Evolutionary conservation across 1,140 invertebrate genomes (phyloP).

Genomic region (Eulimnadia texana): DNA sequence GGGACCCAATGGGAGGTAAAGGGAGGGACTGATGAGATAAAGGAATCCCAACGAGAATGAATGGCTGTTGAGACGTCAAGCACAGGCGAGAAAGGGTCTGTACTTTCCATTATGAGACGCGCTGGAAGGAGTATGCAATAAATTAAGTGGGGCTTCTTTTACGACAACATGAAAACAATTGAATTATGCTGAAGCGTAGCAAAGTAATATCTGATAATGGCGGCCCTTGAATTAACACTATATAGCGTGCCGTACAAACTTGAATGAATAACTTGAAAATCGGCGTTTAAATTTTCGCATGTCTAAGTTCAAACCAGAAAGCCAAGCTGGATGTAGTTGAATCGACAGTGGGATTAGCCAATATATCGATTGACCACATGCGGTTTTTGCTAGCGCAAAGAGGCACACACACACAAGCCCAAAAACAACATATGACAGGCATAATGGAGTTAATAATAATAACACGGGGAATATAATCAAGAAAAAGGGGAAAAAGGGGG

Average conservation of each 20-base stretch:
- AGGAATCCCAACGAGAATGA: not conserved
- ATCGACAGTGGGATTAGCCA: no score
- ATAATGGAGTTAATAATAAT: not conserved
- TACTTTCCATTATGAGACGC: not conserved
- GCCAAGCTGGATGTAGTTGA: no score
- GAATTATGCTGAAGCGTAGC: not conserved
- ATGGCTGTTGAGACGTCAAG: not conserved
- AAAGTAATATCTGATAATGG: not conserved
- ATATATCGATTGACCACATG: no score
- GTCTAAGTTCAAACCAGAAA: no score
- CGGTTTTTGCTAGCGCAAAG: no score
- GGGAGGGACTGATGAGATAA: not conserved
- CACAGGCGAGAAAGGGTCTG: not conserved
- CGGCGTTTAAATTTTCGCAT: no score
- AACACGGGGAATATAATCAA: not conserved
- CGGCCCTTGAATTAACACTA: no score
- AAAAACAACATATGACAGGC: no score
- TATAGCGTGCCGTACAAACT: no score
- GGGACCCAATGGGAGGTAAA: conserved; percentile 1
- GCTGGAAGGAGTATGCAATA: not conserved
- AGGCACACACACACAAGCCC: no score
- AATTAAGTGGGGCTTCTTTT: not conserved
- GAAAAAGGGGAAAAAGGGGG: not conserved
- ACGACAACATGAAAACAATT: not conserved
- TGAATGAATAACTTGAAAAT: no score